Conservation (phyloP, 1,140 invertebrate genomes). For the Aphelenchoides besseyi region DNA sequence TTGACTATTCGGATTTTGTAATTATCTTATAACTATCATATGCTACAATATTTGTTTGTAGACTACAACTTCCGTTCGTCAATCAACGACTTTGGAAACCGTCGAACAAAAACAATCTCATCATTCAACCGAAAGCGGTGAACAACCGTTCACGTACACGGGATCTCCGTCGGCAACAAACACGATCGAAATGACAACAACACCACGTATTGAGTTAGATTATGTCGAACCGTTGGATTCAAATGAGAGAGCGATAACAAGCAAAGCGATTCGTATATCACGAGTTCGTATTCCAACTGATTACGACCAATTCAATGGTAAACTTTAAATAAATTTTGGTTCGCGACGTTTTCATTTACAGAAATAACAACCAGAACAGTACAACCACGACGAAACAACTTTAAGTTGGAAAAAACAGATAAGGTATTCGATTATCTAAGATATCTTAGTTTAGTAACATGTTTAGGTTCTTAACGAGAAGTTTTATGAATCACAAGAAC, state of each 20-base stretch:
- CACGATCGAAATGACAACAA: neutral
- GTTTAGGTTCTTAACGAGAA: slow-evolving; percentile 20
- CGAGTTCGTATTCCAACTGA: neutral
- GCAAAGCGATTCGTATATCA: neutral
- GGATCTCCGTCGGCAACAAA: slow-evolving; percentile 1
- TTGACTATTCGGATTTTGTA: slow-evolving; percentile 19
- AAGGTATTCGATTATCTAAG: neutral
- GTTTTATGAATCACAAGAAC: slow-evolving; percentile 13
- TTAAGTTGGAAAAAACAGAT: neutral
- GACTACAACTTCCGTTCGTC: slow-evolving; percentile 9
- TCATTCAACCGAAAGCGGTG: slow-evolving; percentile 14
- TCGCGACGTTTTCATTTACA: neutral
- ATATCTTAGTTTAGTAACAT: neutral
- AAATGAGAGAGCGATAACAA: neutral
- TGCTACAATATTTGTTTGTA: neutral
- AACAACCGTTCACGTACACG: slow-evolving; percentile 13
- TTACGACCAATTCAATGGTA: neutral
- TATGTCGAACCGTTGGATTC: neutral
- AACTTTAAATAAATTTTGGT: neutral
- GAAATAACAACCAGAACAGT: neutral
- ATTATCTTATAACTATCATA: neutral
- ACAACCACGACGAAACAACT: neutral
- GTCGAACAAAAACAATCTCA: neutral
- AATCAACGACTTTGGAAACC: neutral
- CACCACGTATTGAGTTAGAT: neutral